phyloP scores from a whole-genome alignment of 2,888 invertebrate species.

The Polietes domitor region DNA sequence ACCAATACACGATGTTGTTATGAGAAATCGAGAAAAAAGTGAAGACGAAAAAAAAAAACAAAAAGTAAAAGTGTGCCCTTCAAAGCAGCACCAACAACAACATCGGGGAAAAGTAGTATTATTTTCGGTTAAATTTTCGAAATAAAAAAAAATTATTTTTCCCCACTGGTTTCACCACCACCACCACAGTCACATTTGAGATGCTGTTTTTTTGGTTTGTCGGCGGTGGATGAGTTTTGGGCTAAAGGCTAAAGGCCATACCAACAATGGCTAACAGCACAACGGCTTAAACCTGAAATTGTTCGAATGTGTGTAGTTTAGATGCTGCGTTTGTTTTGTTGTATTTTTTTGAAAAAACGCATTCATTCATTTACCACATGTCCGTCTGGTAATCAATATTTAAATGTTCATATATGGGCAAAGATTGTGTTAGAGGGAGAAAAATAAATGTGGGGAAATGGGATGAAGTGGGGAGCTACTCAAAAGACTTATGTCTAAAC shows the following conservation, averaged over 20 bases:
- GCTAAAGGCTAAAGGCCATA: constrained; percentile 15
- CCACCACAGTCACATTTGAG: neutral
- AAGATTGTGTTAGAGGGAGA: neutral
- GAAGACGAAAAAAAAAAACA: neutral
- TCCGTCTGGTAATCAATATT: neutral
- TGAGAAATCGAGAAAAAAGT: neutral
- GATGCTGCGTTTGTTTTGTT: neutral
- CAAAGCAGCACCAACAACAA: neutral
- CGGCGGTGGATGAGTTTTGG: neutral
- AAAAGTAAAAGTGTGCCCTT: constrained; percentile 29
- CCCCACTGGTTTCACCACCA: neutral
- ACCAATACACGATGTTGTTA: neutral
- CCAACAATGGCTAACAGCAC: constrained; percentile 15
- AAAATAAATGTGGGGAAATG: neutral
- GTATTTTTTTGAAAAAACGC: neutral
- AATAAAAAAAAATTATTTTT: neutral
- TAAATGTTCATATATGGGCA: neutral
- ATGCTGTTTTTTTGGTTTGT: neutral
- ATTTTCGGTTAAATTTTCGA: neutral
- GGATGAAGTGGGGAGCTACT: neutral
- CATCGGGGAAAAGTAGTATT: neutral
- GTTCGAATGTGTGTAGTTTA: neutral
- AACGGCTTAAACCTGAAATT: constrained; percentile 13
- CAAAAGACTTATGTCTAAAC: no score
- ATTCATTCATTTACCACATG: neutral